Base-by-base conservation (phyloP, 2,888 invertebrate genomes). In the Erebia epiphron region DNA sequence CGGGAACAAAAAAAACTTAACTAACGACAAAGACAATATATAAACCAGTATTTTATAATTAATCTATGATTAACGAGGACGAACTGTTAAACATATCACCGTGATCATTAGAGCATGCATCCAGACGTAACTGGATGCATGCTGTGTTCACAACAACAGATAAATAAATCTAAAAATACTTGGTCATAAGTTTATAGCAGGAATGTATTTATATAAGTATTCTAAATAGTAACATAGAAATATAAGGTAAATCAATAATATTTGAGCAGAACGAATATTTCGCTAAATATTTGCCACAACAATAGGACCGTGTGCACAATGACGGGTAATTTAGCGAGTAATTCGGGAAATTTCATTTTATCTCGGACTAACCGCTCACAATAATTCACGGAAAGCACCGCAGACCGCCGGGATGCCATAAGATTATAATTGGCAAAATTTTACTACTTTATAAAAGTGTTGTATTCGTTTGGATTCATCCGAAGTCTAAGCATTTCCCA, bases 321-420 rank as follows among this genome's bases (percentile, higher is more conserved):
- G 84, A 83, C 84, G 84, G 83, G 86, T 88, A 86, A 90, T 89
- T 88, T 86, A 85, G 85, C 86, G 84, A 78, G 81, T 86, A 86
- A 88, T 86, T 83, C 82, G 76, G 80, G 81, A 80, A 87, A 87
- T 89, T 89, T 85, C 87, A 90, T 89, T 89, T 88, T 86, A 89
- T 86, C 84, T 80, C 78, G 84, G 81, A 82, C 84, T 84, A 86
- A 82, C 84, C 83, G 77, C 79, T 74, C 77, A 81, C 79, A 84
- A 87, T 87, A 86, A 86, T 86, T 89, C 85, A 88, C 86, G 82
- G 78, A 82, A 81, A 85, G 81, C 80, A 77, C 79, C 78, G 75
- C 75, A 61, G 76, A 75, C 77, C 79, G 75, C 49, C 75, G 75
- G 75, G 76, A 75, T 70, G 73, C 72, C 72, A 61, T 64, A 68